phyloP scores from a whole-genome alignment of 2,888 invertebrate genomes.

The Yponomeuta evonymella region DNA sequence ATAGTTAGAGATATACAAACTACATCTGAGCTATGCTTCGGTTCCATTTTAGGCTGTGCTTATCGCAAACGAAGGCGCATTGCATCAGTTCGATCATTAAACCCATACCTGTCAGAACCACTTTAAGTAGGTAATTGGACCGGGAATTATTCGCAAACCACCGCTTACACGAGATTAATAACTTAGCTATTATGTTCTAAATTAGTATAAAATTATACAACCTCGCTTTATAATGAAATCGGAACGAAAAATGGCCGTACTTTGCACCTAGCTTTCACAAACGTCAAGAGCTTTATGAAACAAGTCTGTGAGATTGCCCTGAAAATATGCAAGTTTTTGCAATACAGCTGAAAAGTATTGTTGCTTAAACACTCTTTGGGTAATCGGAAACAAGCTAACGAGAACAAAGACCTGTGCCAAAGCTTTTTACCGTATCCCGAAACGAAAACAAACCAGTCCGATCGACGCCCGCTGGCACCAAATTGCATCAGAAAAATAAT shows the following conservation, averaged over 20 bases:
- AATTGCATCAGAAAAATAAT: constrained; percentile 16
- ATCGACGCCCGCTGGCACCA: not conserved
- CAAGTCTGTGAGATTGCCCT: not conserved
- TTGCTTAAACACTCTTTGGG: not conserved
- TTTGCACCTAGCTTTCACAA: not conserved
- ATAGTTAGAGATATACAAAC: too few relatives aligned
- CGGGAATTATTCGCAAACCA: not conserved
- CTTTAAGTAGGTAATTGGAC: not conserved
- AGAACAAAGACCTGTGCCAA: not conserved
- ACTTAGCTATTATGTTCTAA: not conserved
- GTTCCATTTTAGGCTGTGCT: not conserved
- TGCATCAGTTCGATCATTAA: constrained; percentile 12
- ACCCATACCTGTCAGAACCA: constrained; percentile 6
- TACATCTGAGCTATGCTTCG: too few relatives aligned
- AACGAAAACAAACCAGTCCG: constrained; percentile 9
- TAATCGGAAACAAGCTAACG: not conserved
- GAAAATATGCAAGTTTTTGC: not conserved
- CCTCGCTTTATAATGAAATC: not conserved
- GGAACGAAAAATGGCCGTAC: not conserved
- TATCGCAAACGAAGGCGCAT: constrained; percentile 3
- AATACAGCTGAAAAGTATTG: not conserved
- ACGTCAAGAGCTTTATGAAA: not conserved
- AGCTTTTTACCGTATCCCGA: constrained; percentile 4
- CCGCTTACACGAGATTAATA: not conserved
- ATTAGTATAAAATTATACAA: not conserved